Evolutionary conservation across 1,140 invertebrate species (phyloP).

Genomic region (Listronotus oregonensis): DNA sequence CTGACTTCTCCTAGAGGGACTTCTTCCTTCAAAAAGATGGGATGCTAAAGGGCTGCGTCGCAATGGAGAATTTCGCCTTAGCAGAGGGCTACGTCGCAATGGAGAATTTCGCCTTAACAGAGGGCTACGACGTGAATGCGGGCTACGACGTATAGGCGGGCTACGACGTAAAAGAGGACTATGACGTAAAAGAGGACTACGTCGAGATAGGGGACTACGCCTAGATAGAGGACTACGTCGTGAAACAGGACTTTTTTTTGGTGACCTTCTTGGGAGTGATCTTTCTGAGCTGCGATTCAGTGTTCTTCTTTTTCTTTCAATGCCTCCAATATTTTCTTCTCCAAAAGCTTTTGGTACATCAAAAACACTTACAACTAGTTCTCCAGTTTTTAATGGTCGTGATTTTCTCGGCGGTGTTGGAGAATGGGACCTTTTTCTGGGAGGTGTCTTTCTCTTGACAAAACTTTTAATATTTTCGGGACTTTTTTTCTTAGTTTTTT

Average conservation of each 20-base stretch:
- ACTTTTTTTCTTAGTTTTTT: slow-evolving; percentile 12
- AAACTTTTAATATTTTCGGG: background rate
- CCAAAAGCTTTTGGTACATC: too few species aligned
- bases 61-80: background rate
- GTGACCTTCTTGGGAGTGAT: background rate
- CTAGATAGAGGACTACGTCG: too few species aligned
- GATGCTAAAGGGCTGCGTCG: background rate
- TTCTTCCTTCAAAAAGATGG: too few species aligned
- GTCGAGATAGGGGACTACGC: too few species aligned
- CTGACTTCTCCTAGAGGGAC: background rate
- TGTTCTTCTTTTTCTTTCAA: too few species aligned
- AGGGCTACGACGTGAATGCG: background rate
- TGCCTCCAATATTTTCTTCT: too few species aligned
- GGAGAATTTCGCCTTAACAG: background rate
- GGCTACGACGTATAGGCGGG: background rate
- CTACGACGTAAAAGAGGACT: too few species aligned
- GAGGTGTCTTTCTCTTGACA: slow-evolving; percentile 1
- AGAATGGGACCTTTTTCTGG: background rate
- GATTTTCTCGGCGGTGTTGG: too few species aligned
- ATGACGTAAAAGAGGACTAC: too few species aligned
- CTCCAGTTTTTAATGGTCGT: background rate
- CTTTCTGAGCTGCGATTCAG: background rate
- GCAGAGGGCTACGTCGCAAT: background rate
- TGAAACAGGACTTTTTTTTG: background rate
- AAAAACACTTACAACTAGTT: background rate